These are phyloP conservation scores for Cromileptes altivelis DNA, from an alignment of 2,113 vertebrate species.

Conservation along the genomic window DNA sequence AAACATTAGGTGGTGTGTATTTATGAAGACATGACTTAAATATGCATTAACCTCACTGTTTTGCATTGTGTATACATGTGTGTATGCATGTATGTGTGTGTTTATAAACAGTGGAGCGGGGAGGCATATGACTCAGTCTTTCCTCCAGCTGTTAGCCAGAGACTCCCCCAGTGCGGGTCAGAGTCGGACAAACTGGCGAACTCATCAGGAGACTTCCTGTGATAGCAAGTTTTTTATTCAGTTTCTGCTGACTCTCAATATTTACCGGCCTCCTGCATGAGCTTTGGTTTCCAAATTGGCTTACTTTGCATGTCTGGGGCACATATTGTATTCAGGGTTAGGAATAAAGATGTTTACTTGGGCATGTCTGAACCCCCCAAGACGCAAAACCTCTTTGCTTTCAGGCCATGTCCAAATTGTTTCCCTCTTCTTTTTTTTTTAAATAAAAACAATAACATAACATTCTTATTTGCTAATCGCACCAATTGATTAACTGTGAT, in stretches of 20 bases:
- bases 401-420: constrained; percentile 22
- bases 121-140: constrained; percentile 76
- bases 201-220: constrained; percentile 61
- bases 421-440: background rate
- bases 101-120: constrained; percentile 63
- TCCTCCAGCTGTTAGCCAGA: constrained; percentile 75
- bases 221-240: constrained; percentile 66
- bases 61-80: constrained; percentile 2
- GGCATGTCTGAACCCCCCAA: constrained; percentile 28
- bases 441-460: background rate
- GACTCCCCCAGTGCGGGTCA: constrained; percentile 46
- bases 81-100: constrained; percentile 18
- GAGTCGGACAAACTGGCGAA: constrained; percentile 46
- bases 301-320: constrained; percentile 52
- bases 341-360: constrained; percentile 33
- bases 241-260: constrained; percentile 70
- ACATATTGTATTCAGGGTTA: constrained; percentile 28
- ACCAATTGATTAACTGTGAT: constrained; percentile 17
- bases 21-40: constrained; percentile 7
- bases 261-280: constrained; percentile 41
- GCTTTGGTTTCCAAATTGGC: constrained; percentile 44
- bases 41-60: constrained; percentile 1
- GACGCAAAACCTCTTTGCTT: constrained; percentile 23
- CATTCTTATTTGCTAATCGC: constrained; percentile 23
- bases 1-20: background rate